These are phyloP conservation scores for Nibea albiflora DNA, from an alignment of 2,113 vertebrate genomes.

Conservation along the genomic window DNA sequence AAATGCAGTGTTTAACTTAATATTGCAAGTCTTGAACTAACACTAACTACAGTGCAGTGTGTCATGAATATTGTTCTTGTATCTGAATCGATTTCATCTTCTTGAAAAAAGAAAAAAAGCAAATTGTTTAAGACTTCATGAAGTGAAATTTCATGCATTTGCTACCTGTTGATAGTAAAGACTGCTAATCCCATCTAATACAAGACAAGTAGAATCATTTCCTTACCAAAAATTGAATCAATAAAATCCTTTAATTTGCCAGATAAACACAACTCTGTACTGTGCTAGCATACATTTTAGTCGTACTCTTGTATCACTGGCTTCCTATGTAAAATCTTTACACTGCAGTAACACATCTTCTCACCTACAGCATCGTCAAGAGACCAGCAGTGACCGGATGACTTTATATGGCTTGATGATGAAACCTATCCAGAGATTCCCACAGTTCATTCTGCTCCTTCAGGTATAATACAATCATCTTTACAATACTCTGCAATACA, in stretches of 20 bases:
- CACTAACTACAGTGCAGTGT: background rate
- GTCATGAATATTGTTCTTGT: background rate
- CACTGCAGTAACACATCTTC: background rate
- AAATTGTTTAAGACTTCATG: background rate
- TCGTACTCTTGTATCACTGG: background rate
- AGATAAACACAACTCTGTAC: background rate
- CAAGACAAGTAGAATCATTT: background rate
- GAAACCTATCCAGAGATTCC: slow-evolving; percentile 97
- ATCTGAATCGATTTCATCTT: background rate
- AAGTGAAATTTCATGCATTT: background rate
- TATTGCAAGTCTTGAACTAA: background rate
- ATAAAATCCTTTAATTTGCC: background rate
- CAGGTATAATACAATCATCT: slow-evolving; percentile 85
- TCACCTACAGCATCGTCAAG: slow-evolving; percentile 89
- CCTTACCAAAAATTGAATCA: background rate
- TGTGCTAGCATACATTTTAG: background rate
- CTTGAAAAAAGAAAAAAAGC: background rate
- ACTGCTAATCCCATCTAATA: background rate
- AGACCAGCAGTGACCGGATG: slow-evolving; percentile 89
- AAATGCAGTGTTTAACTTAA: background rate
- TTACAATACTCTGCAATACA: background rate
- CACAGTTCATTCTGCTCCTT: slow-evolving; percentile 95
- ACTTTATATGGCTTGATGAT: slow-evolving; percentile 96
- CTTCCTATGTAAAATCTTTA: background rate
- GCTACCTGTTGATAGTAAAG: background rate